phyloP scores from a whole-genome alignment of 2,797 vertebrate species.

The Acanthis flammea region DNA sequence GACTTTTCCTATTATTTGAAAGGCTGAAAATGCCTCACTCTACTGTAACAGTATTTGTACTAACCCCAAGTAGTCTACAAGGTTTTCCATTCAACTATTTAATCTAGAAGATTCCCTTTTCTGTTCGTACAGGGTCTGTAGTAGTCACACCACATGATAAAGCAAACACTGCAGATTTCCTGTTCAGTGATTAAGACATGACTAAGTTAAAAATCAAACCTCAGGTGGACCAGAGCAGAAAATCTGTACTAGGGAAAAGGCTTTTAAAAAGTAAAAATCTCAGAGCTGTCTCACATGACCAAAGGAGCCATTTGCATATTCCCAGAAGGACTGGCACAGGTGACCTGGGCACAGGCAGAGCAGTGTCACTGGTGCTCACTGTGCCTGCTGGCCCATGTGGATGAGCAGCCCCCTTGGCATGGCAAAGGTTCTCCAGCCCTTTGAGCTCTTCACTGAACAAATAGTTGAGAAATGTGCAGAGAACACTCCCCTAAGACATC shows the following conservation, averaged over 20 bases:
- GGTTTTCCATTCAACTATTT: not conserved
- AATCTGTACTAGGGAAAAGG: not conserved
- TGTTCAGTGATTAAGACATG: not conserved
- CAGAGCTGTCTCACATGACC: not conserved
- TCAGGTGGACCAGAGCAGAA: not conserved
- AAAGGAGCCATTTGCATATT: not conserved
- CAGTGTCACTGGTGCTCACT: not conserved
- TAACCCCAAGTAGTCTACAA: not conserved
- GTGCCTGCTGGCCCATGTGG: not conserved
- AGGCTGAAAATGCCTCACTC: slow-evolving; percentile 31
- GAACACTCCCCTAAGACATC: not conserved
- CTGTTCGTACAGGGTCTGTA: not conserved
- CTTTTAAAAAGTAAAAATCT: not conserved
- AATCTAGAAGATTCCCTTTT: not conserved
- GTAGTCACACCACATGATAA: not conserved
- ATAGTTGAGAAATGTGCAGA: not conserved
- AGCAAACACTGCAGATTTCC: not conserved
- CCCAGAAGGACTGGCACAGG: not conserved
- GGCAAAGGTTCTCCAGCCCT: not conserved
- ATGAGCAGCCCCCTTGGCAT: not conserved
- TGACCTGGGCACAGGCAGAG: not conserved
- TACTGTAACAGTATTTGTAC: not conserved
- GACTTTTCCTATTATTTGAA: not conserved
- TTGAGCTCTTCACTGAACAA: not conserved
- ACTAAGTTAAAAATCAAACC: not conserved